A percentile compares a stretch with the other conserved stretches of the same genome.
Evolutionary conservation across 2,113 vertebrate genomes (phyloP).

Genomic region (Peromyscus leucopus): DNA sequence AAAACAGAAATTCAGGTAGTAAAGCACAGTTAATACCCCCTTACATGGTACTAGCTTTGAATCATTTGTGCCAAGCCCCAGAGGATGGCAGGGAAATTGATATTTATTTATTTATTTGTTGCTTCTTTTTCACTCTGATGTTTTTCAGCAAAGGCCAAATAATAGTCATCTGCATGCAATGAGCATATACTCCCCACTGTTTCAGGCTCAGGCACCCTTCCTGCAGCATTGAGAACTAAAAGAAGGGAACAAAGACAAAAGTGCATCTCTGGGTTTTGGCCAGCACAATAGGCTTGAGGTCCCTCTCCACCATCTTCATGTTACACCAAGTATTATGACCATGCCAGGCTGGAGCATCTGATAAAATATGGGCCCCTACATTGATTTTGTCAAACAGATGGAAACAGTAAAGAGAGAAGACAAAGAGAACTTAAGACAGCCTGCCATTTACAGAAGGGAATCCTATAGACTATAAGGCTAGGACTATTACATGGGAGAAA

Average conservation of each 20-base stretch:
- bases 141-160: neutral
- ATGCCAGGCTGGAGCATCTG: neutral
- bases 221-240: neutral
- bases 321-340: conserved; percentile 12
- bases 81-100: neutral
- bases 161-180: neutral
- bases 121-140: neutral
- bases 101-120: neutral
- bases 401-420: neutral
- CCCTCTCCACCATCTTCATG: neutral
- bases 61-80: neutral
- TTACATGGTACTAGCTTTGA: neutral
- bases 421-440: neutral
- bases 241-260: neutral
- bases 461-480: neutral
- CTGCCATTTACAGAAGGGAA: conserved; percentile 2
- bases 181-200: neutral
- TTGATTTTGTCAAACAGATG: neutral
- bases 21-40: neutral
- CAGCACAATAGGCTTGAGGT: neutral
- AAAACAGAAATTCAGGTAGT: neutral
- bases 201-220: neutral
- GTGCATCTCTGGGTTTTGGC: neutral
- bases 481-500: neutral
- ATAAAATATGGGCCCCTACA: neutral